Conservation (phyloP, 2,113 vertebrate genomes). For the Scopus umbretta region DNA sequence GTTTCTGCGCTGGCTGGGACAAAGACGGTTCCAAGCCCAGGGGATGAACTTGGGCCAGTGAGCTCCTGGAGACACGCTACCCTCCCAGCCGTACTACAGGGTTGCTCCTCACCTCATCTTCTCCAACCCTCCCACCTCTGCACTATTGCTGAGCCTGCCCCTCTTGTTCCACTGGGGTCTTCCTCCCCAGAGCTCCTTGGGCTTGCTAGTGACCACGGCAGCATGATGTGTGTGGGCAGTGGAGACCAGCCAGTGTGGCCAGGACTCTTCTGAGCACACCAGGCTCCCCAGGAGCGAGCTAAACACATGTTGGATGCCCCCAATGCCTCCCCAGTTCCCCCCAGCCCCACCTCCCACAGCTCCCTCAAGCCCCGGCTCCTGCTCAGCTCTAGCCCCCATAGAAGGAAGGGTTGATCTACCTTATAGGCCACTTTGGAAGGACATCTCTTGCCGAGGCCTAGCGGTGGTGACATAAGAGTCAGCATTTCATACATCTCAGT, state of each 20-base stretch:
- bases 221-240: fast-evolving
- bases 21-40: not conserved
- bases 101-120: not conserved
- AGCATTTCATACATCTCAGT: slow-evolving; percentile 99
- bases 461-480: slow-evolving; percentile 99
- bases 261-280: not conserved
- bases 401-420: slow-evolving; percentile 86
- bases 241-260: not conserved
- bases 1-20: not conserved
- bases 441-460: slow-evolving; percentile 99
- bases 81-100: not conserved
- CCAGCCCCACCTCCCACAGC: slow-evolving; percentile 15
- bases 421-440: slow-evolving; percentile 99
- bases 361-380: slow-evolving; percentile 42
- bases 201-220: not conserved
- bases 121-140: not conserved
- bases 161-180: not conserved
- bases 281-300: not conserved
- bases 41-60: not conserved
- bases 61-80: not conserved
- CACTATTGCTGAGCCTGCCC: not conserved
- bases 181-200: not conserved
- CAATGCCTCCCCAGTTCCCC: not conserved
- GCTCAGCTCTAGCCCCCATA: slow-evolving; percentile 55
- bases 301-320: not conserved